These are phyloP conservation scores for Trichogramma dendrolimi DNA, from an alignment of 2,888 invertebrate species.

Conservation along the genomic window DNA sequence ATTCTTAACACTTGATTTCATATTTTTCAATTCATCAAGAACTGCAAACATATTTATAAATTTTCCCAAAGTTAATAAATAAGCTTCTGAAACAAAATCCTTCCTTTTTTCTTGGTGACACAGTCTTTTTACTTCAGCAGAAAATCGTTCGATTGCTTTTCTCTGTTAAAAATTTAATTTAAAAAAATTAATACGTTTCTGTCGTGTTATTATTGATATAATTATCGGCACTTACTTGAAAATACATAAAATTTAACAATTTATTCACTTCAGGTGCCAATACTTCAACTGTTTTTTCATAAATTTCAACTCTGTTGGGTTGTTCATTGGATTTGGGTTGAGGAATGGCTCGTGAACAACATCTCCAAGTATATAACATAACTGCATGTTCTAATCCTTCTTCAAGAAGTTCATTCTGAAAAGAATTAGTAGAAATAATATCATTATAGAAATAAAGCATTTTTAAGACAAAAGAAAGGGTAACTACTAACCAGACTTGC, in stretches of 20 bases:
- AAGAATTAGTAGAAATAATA: slow-evolving; percentile 22
- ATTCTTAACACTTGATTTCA: slow-evolving; percentile 99
- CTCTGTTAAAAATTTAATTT: slow-evolving; percentile 56
- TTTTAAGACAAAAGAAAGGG: slow-evolving; percentile 4
- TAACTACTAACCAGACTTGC: slow-evolving; percentile 77
- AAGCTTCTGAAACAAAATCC: slow-evolving; percentile 97
- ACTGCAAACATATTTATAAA: slow-evolving; percentile 99
- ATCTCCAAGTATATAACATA: slow-evolving; percentile 98
- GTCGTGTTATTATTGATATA: too few relatives aligned
- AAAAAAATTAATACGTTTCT: background rate
- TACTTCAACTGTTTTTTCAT: slow-evolving; percentile 96
- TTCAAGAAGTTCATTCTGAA: slow-evolving; percentile 87
- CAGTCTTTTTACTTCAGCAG: slow-evolving; percentile 88
- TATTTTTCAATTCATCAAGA: slow-evolving; percentile 97
- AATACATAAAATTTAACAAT: slow-evolving; percentile 94
- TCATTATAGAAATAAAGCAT: slow-evolving; percentile 1
- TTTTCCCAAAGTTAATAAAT: slow-evolving; percentile 92
- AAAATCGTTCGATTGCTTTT: slow-evolving; percentile 93
- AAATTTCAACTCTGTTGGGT: slow-evolving; percentile 96
- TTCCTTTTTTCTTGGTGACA: slow-evolving; percentile 96
- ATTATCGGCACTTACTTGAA: slow-evolving; percentile 65
- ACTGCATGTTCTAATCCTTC: slow-evolving; percentile 97
- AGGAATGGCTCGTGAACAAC: slow-evolving; percentile 96
- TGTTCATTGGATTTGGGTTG: slow-evolving; percentile 97
- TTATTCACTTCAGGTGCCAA: slow-evolving; percentile 96